Evolutionary conservation across 1,140 invertebrate genomes (phyloP), one percentile per base, ranked within the genome.

Genomic region (Drosophila parabipectinata): DNA sequence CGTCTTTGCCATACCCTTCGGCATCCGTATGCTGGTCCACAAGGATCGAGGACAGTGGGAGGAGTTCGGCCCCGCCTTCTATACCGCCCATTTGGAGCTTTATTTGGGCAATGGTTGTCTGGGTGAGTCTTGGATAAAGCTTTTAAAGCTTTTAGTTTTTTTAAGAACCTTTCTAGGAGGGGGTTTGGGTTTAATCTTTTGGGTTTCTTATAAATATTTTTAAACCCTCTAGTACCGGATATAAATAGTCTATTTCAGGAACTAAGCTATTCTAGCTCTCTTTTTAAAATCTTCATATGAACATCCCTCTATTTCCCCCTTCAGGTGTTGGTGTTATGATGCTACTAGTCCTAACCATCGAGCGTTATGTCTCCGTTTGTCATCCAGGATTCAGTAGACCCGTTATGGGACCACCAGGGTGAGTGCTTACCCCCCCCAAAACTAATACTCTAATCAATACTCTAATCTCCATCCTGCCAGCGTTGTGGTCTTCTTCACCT

Each of bases 361-460:
- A 97, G 90, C 93, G 96, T 7, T 97, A 97, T 92, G 94, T 96
- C 2, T 96, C 96, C 39, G 96, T 97, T 1, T 97, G 96, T 81
- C 95, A 96, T 92, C 95, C 96, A 15, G 94, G 94, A 10, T 93
- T 94, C 92, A 90, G 94, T 69, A 89, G 95, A 74, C 93, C 94
- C 0, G 93, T 92, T 93, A 92, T 93, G 93, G 92, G 94, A 76
- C 94, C 94, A 41, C 94, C 92, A 45, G 92, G 94, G 91, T 92
- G 15, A 79, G 77, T 71, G 18, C 21, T 6, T 4, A n/a, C 44
- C 5, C 1, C 15, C 15, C 8, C 8, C 4, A 0, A 8, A 9
- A 8, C 9, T 3, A 2, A 10, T 4, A 47, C 26, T 12, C 12
- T 12, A 28, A 7, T 3, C n/a, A 3, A 1, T 14, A 7, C 21